Evolutionary conservation across 2,888 invertebrate species (phyloP).

Genomic region (Acrocyrtus sp.): DNA sequence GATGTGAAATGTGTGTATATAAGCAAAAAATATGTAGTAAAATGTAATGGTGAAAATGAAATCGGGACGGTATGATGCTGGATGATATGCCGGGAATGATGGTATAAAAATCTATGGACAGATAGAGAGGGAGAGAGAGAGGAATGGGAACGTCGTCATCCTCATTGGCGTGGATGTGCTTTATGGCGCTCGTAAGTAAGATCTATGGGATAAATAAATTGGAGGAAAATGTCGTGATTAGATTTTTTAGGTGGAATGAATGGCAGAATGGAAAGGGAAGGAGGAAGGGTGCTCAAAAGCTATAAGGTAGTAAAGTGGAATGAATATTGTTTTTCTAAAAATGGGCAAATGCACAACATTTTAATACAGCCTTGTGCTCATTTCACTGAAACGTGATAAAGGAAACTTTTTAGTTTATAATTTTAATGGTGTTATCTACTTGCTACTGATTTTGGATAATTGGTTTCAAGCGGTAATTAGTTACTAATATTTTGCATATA

Average conservation of each 20-base stretch:
- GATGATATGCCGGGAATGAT: no score
- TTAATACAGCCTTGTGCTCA: no score
- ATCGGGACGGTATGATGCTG: no score
- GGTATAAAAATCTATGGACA: not conserved
- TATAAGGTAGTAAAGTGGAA: no score
- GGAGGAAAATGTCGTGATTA: conserved; percentile 55
- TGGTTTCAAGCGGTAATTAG: no score
- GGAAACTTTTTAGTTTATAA: no score
- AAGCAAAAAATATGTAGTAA: conserved; percentile 10
- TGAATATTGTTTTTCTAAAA: no score
- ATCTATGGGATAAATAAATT: conserved; percentile 55
- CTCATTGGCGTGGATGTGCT: conserved; percentile 47
- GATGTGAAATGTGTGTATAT: conserved; percentile 18
- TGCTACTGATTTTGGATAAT: no score
- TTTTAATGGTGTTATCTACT: no score
- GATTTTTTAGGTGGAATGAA: conserved; percentile 49
- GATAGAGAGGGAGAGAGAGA: not conserved
- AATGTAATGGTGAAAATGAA: conserved; percentile 27
- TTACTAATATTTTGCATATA: no score
- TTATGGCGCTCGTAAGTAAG: conserved; percentile 53
- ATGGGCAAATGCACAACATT: no score
- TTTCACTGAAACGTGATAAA: no score
- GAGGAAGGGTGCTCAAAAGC: not conserved
- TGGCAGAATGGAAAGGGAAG: conserved; percentile 8
- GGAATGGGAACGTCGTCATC: conserved; percentile 28